Base-by-base conservation (phyloP, 1,140 invertebrate genomes). In the Artemia franciscana region DNA sequence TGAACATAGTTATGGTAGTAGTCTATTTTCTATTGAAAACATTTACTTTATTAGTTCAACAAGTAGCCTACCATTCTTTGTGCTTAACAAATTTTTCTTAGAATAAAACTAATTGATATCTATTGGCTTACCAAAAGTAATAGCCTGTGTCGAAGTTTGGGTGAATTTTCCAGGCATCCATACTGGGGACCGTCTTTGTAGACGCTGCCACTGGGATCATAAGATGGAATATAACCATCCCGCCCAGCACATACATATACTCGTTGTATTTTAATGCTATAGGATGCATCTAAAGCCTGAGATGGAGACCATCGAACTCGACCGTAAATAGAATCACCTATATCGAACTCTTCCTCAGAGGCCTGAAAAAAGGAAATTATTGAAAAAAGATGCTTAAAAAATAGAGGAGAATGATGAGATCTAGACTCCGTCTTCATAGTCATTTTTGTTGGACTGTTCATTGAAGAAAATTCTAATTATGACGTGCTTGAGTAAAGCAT, bases 211-310 rank as follows among this genome's bases (percentile, higher is more conserved):
- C 68, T 69, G 27, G 77, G 76, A 65, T 78, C 76, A 68, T 73
- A 77, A 4, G 70, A 73, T 57, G 76, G 76, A 56, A 74, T 66
- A 65, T 73, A 75, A 18, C 75, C 75, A 66, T 76, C 70, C 62
- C 67, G 69, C 67, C 74, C 75, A 65, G 75, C 70, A 67, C 77
- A 78, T 0, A 77, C 61, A 62, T 73, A 77, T 7, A 78, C 70
- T 65, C 74, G 73, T 57, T 75, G 70, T 24, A 78, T 71, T 28
- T 63, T 60, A 5, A 77, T 66, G 60, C 67, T 67, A 66, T 77
- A 78, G 2, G 72, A 73, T 61, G 69, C 66, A 57, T 73, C 70
- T 23, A 76, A 67, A 63, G 75, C 73, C 66, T 78, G 73, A 51
- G 70, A 68, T 51, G 73, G 74, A 64, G 71, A 72, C 76, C 76